Percentiles rank a stretch among this genome's conserved stretches.
phyloP scores from a whole-genome alignment of 2,113 vertebrate genomes.

The Probosciger aterrimus region DNA sequence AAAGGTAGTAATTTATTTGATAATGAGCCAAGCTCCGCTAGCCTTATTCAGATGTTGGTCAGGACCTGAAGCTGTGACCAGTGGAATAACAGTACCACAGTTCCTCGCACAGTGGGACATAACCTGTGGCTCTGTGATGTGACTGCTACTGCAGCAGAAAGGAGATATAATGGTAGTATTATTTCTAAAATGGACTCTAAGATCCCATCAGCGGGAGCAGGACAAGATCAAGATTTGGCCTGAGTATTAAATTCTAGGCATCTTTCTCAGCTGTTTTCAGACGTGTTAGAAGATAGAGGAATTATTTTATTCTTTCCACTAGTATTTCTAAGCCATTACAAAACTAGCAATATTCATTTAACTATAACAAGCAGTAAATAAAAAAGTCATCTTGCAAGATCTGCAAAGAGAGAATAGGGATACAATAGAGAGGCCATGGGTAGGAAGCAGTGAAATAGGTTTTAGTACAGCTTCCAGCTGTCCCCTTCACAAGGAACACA shows the following conservation, averaged over 20 bases:
- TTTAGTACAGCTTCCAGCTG: background rate
- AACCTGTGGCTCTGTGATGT: background rate
- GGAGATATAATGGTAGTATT: background rate
- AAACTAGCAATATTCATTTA: background rate
- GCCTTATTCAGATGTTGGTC: background rate
- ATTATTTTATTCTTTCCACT: background rate
- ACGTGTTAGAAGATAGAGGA: background rate
- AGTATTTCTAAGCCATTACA: background rate
- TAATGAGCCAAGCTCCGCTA: slow-evolving; percentile 11
- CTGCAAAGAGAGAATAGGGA: background rate
- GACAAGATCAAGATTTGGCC: background rate
- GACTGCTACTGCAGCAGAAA: background rate
- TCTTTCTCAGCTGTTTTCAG: background rate
- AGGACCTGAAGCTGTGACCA: background rate
- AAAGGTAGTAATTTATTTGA: slow-evolving; percentile 33
- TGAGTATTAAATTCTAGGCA: background rate
- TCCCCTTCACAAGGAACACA: background rate
- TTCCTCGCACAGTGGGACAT: background rate
- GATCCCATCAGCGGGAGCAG: background rate
- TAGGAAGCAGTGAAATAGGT: background rate
- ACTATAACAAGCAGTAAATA: background rate
- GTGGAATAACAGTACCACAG: background rate
- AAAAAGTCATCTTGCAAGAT: background rate
- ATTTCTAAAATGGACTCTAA: background rate
- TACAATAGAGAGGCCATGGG: background rate